Percentiles rank a stretch among this genome's conserved stretches.
These are phyloP conservation scores for Malaclemys terrapin DNA, from an alignment of 2,113 vertebrate species.

Conservation along the genomic window DNA sequence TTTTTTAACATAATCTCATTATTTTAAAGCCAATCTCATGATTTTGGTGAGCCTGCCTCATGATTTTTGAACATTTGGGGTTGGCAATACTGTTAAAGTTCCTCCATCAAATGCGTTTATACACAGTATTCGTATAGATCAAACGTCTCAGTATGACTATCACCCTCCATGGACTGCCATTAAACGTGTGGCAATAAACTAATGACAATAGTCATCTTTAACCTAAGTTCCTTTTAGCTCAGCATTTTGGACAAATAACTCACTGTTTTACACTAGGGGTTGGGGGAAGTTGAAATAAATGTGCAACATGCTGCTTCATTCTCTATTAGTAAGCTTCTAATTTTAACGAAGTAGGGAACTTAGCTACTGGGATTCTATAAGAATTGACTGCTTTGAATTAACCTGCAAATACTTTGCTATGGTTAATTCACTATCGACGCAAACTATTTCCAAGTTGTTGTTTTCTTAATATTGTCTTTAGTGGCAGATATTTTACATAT, in stretches of 20 bases:
- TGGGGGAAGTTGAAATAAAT: not conserved
- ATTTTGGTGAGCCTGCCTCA: not conserved
- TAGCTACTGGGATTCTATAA: not conserved
- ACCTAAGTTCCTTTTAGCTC: conserved; percentile 26
- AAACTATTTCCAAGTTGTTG: not conserved
- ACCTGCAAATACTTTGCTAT: not conserved
- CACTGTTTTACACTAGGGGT: not conserved
- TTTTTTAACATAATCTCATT: not conserved
- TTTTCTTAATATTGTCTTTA: conserved; percentile 33
- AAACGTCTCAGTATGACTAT: not conserved
- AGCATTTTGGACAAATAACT: conserved; percentile 42
- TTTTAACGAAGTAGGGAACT: not conserved
- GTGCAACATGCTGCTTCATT: not conserved
- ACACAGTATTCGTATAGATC: not conserved
- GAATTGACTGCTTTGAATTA: conserved; percentile 16
- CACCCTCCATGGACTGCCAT: not conserved
- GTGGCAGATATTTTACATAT: conserved; percentile 10
- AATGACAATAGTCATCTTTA: not conserved
- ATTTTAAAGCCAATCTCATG: not conserved
- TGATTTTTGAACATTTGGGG: not conserved
- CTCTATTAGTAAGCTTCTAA: not conserved
- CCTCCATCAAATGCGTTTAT: not conserved
- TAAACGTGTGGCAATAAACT: fast-evolving
- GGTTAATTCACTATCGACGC: not conserved
- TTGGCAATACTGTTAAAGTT: not conserved